These are phyloP conservation scores for Perca flavescens DNA, from an alignment of 2,113 vertebrate genomes.

Conservation along the genomic window DNA sequence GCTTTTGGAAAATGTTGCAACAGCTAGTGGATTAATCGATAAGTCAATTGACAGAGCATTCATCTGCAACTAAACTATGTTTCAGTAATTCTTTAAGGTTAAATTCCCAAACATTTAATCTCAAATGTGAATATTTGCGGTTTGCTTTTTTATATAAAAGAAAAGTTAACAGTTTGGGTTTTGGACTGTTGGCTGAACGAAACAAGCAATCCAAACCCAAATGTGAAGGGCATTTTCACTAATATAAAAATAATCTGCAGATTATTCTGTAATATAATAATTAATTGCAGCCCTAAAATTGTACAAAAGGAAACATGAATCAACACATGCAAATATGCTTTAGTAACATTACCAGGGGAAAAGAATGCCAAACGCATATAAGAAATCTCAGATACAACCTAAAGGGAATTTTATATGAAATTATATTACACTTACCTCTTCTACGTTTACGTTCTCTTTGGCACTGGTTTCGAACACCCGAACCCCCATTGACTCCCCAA, in stretches of 20 bases:
- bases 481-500: slow-evolving; percentile 87
- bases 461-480: slow-evolving; percentile 88
- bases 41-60: neutral
- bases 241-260: neutral
- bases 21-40: neutral
- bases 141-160: neutral
- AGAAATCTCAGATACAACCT: neutral
- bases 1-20: too few species aligned
- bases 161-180: neutral
- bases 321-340: neutral
- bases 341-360: neutral
- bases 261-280: neutral
- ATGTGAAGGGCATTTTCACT: neutral
- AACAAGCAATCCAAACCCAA: neutral
- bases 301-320: neutral
- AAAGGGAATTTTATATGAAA: neutral
- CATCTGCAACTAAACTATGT: neutral
- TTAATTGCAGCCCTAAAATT: neutral
- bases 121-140: neutral
- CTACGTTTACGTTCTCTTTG: slow-evolving; percentile 90
- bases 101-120: neutral
- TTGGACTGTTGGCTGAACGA: too few species aligned
- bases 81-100: neutral
- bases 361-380: too few species aligned
- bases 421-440: slow-evolving; percentile 81